A percentile compares a stretch with the other conserved stretches of the same genome.
These are phyloP conservation scores for Acromyrmex charruanus DNA, from an alignment of 1,140 invertebrate species.

Conservation along the genomic window DNA sequence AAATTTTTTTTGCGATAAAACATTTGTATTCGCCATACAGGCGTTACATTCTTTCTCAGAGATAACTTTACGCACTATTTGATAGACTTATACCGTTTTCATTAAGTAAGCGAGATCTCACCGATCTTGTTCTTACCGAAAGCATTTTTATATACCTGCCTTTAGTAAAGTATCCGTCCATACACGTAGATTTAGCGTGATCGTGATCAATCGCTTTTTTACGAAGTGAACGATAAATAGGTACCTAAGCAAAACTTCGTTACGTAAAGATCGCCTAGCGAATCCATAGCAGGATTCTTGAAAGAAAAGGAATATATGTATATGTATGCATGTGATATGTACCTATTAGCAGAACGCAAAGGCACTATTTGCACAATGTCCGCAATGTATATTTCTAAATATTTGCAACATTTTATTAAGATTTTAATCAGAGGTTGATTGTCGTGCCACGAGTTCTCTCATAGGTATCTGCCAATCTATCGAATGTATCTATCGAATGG, in stretches of 20 bases:
- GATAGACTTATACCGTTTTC: slow-evolving; percentile 19
- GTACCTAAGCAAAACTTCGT: neutral
- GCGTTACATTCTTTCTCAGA: neutral
- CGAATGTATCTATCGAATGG: neutral
- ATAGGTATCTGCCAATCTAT: neutral
- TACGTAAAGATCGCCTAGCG: neutral
- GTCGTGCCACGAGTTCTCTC: neutral
- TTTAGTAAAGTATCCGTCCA: slow-evolving; percentile 72
- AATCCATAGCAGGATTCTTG: slow-evolving; percentile 13
- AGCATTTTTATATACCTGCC: slow-evolving; percentile 46
- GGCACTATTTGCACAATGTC: neutral
- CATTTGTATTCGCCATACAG: neutral
- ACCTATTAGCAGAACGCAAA: neutral
- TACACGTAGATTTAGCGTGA: slow-evolving; percentile 58
- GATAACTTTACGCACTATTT: neutral
- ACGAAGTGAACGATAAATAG: slow-evolving; percentile 20
- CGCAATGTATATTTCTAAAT: neutral
- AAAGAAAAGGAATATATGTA: neutral
- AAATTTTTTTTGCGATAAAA: neutral
- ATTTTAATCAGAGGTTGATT: slow-evolving; percentile 11
- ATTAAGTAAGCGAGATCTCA: slow-evolving; percentile 65
- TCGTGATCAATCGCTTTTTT: slow-evolving; percentile 28
- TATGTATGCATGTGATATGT: neutral
- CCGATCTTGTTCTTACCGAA: slow-evolving; percentile 21
- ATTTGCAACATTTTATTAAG: neutral